A percentile compares a stretch with the other conserved stretches of the same genome.
Conservation (phyloP, 2,888 invertebrate genomes). For the Isoperla grammatica region DNA sequence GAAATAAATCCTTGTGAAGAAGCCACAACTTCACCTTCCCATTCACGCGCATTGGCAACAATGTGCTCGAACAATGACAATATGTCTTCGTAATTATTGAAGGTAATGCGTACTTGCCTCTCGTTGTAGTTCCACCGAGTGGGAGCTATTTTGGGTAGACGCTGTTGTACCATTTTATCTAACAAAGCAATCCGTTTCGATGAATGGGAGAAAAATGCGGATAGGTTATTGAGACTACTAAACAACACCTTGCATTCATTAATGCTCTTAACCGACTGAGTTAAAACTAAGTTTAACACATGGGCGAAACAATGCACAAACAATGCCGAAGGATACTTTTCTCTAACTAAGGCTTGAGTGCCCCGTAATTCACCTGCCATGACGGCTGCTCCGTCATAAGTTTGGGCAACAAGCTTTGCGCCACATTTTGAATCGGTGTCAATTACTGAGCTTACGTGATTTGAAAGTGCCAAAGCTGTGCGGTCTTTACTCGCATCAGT, state of each 20-base stretch:
- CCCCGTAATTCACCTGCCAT: too few species aligned
- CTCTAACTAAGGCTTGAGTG: too few species aligned
- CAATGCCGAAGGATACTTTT: too few species aligned
- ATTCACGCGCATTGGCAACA: not conserved
- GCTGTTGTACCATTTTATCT: too few species aligned
- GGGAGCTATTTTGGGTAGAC: not conserved
- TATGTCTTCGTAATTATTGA: not conserved
- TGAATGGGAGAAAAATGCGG: too few species aligned
- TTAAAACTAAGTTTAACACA: not conserved
- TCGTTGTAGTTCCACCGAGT: not conserved
- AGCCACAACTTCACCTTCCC: not conserved
- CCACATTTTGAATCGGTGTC: too few species aligned
- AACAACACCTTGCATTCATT: conserved; percentile 9
- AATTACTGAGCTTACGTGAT: too few species aligned
- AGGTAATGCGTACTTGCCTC: not conserved
- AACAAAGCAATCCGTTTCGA: too few species aligned
- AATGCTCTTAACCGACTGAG: not conserved
- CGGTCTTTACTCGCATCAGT: too few species aligned
- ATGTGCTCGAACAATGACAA: not conserved
- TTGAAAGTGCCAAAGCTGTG: too few species aligned
- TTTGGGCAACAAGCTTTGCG: too few species aligned
- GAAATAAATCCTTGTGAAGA: not conserved
- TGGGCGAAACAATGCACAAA: conserved; percentile 3
- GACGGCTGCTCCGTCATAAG: too few species aligned
- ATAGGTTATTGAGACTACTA: not conserved